phyloP scores from a whole-genome alignment of 2,797 vertebrate genomes.

The Selene dorsalis region DNA sequence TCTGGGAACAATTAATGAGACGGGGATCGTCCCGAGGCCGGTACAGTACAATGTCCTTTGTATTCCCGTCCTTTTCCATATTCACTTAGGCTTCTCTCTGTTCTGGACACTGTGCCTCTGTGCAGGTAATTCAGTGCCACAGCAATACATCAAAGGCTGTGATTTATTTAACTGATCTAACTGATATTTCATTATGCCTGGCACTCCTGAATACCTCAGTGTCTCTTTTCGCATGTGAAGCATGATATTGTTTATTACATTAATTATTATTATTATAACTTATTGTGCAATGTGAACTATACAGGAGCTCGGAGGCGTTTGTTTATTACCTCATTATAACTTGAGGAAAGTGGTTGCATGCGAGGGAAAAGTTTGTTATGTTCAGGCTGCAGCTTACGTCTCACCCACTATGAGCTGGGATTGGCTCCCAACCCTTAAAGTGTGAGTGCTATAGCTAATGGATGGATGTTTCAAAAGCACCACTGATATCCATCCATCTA shows the following conservation, averaged over 20 bases:
- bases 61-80: constrained; percentile 30
- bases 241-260: constrained; percentile 3
- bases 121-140: constrained; percentile 42
- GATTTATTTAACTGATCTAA: constrained; percentile 37
- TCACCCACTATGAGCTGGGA: no score
- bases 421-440: no score
- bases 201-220: constrained; percentile 13
- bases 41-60: constrained; percentile 43
- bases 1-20: constrained; percentile 65
- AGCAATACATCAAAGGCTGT: constrained; percentile 40
- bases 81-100: constrained; percentile 36
- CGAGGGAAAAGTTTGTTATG: background rate
- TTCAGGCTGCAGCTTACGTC: no score
- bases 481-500: background rate
- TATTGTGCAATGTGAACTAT: constrained; percentile 6
- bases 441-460: background rate
- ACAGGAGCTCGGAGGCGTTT: background rate
- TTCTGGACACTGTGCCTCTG: constrained; percentile 40
- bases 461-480: background rate
- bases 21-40: constrained; percentile 29
- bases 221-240: background rate
- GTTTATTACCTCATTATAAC: constrained; percentile 6
- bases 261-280: background rate
- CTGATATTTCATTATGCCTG: constrained; percentile 29
- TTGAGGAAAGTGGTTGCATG: background rate